phyloP scores from a whole-genome alignment of 2,113 vertebrate genomes.

The Anthoscopus minutus region DNA sequence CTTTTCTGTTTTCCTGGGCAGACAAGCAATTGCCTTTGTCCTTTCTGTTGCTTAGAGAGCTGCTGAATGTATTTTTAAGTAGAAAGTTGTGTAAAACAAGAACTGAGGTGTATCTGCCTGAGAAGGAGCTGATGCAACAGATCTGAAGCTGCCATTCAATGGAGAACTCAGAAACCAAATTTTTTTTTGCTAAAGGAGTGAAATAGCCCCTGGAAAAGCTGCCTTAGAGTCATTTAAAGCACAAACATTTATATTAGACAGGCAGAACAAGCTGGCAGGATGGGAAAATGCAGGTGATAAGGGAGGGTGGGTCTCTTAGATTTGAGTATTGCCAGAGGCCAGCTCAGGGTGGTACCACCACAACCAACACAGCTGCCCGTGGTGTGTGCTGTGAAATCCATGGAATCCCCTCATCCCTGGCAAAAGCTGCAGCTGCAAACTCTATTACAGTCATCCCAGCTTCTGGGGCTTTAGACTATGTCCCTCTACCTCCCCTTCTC shows the following conservation, averaged over 20 bases:
- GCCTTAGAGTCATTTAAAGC: neutral
- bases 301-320: neutral
- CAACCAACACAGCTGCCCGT: neutral
- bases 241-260: neutral
- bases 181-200: neutral
- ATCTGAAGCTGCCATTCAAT: neutral
- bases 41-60: neutral
- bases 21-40: neutral
- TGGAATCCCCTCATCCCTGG: neutral
- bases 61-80: neutral
- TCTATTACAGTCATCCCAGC: neutral
- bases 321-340: neutral
- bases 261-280: neutral
- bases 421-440: neutral
- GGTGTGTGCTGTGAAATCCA: neutral
- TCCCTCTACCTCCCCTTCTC: neutral
- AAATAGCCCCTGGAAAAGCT: neutral
- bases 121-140: neutral
- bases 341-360: neutral
- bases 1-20: neutral
- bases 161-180: neutral
- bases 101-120: neutral
- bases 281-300: neutral
- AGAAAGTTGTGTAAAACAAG: neutral
- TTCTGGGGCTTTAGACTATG: neutral